Base-by-base conservation (phyloP, 2,797 vertebrate species). In the Oryzias dopingdopingensis region DNA sequence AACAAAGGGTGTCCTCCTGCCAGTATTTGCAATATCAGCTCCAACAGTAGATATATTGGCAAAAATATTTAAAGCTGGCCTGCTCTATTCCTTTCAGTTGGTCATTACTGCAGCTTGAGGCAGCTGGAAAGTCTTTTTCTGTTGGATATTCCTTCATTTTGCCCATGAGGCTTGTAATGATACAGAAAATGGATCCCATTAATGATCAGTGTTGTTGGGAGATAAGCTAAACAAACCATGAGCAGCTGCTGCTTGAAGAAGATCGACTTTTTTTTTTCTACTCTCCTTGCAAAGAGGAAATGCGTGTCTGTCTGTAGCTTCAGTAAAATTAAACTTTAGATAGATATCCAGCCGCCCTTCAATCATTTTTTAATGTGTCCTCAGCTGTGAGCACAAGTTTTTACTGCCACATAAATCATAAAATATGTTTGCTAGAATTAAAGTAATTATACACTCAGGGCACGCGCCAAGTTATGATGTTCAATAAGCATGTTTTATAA, bases 51-150 rank as follows among this genome's bases (percentile, higher is more conserved):
- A 68, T 59, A 56, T 46, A 65, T 56, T 29, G 42, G 32, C 46
- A 18, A 52, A 56, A 47, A 56, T 20, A 42, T 68, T 20, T 53
- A 68, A 68, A 62, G 65, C 53, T 1, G 56, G 60, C 61, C 62
- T 72, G 56, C 73, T 64, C 78, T 76, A 64, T 70, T 74, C 48
- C 52, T 74, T 69, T 69, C 71, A 76, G 62, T 77, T 68, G 65
- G 42, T 15, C 46, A 29, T 40, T 70, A 43, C 48, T 53, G 22
- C 48, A 49, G 48, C 32, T 13, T 48, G 42, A 55, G 48, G 57
- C 47, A 53, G 54, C 56, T 56, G 43, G 14, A 47, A 0, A 53
- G 24, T 49, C n/a, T 63, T n/a, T 65, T 72, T 29, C 29, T 49
- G 67, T 51, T 37, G 43, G 68, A 60, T 80, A 45, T 50, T 48